Evolutionary conservation across 2,888 invertebrate species (phyloP), one percentile per base, ranked within the genome.

Genomic region (Uropetala carovei): DNA sequence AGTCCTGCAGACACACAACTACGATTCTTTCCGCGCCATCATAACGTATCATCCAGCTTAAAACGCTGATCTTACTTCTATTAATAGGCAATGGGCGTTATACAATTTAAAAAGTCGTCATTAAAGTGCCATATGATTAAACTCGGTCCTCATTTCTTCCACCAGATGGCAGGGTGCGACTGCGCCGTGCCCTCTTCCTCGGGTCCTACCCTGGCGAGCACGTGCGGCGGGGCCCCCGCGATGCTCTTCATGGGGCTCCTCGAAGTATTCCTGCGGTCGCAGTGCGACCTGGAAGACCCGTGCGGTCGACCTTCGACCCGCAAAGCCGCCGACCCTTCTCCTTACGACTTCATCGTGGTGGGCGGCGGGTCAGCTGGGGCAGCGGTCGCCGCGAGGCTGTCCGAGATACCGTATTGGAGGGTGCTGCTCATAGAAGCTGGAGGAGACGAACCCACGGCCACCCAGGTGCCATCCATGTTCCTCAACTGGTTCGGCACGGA

Each of bases 241-340:
- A 98, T 98, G 98, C 96, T 98, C 84, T 98, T 98, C 95, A 98
- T 98, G 98, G 98, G 98, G 0, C 96, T 98, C 7, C 96, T 98
- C 84, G 98, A 98, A 94, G 98, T 98, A 11, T 98, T 98, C 95
- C 96, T 98, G 92, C 95, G 98, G 92, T 98, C 98, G 93, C 98
- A 98, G 94, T 98, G 98, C 94, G 98, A 98, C 94, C 95, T 98
- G 93, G 98, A 98, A 94, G 98, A 98, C 95, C 98, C 98, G 0
- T 98, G 98, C 94, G 97, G 97, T 18, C 96, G 98, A 92, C 97
- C 97, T 0, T 93, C 94, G 57, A 94, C 95, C 14, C 94, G 95
- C 10, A 93, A 94, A 57, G 93, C 93, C 5, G 94, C 95, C 7
- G 94, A 95, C 68, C 95, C 96, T 94, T 96, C 96, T 0, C 96